These are phyloP conservation scores for Penaeus indicus DNA, from an alignment of 1,140 invertebrate genomes.

Conservation along the genomic window DNA sequence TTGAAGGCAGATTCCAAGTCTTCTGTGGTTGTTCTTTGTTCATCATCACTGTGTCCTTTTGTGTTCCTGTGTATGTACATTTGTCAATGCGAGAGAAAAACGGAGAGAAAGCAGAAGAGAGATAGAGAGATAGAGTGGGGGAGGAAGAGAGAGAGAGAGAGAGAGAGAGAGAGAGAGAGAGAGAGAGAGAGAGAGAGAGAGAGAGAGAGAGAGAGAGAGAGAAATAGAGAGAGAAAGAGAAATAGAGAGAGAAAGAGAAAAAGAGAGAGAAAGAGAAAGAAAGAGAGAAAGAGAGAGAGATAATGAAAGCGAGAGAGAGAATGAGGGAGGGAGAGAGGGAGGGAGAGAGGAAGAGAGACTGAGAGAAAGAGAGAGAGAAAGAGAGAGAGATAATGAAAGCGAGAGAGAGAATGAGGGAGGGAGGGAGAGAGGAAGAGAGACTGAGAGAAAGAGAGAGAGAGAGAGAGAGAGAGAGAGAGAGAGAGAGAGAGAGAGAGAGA, in stretches of 20 bases:
- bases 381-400: slow-evolving; percentile 11
- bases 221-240: not conserved
- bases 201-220: too few relatives aligned
- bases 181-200: not conserved
- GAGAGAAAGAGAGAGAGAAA: not conserved
- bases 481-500: slow-evolving; percentile 10
- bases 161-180: not conserved
- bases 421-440: slow-evolving; percentile 15
- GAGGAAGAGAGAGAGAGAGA: not conserved
- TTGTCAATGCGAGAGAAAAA: not conserved
- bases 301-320: not conserved
- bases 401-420: not conserved
- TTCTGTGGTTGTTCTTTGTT: too few relatives aligned
- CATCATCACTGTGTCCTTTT: too few relatives aligned
- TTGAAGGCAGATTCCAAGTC: too few relatives aligned
- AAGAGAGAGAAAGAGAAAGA: not conserved
- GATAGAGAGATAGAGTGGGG: not conserved
- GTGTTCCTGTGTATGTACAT: too few relatives aligned
- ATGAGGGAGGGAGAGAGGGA: too few relatives aligned
- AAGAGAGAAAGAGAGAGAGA: not conserved
- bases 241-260: not conserved
- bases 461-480: slow-evolving; percentile 36
- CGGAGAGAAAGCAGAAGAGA: not conserved
- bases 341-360: not conserved
- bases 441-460: slow-evolving; percentile 17